A percentile compares a stretch with the other conserved stretches of the same genome.
Evolutionary conservation across 1,140 invertebrate species (phyloP).

Genomic region (Adoxophyes honmai): DNA sequence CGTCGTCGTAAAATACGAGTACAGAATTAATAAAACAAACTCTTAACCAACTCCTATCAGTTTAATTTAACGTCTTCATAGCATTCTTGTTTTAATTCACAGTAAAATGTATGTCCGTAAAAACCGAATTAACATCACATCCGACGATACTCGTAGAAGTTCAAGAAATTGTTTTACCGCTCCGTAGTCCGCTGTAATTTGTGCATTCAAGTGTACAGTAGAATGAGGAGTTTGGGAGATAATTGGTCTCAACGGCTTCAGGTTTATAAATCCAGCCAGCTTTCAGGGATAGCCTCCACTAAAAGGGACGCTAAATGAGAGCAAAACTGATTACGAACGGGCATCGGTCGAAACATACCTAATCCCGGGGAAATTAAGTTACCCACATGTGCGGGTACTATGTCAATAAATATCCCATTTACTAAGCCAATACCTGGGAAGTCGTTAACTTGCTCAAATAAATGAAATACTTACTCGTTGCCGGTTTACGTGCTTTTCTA

Average conservation of each 20-base stretch:
- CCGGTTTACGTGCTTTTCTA: not conserved
- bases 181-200: no score
- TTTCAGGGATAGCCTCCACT: not conserved
- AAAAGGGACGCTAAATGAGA: slow-evolving; percentile 6
- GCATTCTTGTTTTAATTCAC: no score
- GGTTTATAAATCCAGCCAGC: not conserved
- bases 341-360: slow-evolving; percentile 8
- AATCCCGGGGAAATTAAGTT: slow-evolving; percentile 12
- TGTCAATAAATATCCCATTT: slow-evolving; percentile 12
- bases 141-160: no score
- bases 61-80: no score
- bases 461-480: not conserved
- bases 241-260: not conserved
- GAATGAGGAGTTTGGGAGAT: not conserved
- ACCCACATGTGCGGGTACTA: slow-evolving; percentile 5
- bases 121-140: no score
- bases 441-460: slow-evolving; percentile 10
- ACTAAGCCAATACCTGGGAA: slow-evolving; percentile 15
- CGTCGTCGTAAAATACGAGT: no score
- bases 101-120: no score
- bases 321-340: slow-evolving; percentile 2
- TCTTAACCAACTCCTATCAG: no score
- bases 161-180: no score
- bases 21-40: no score
- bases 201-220: no score